Percentiles rank a stretch among this genome's conserved stretches.
These are phyloP conservation scores for Astyanax mexicanus DNA, from an alignment of 2,797 vertebrate species.

Conservation along the genomic window DNA sequence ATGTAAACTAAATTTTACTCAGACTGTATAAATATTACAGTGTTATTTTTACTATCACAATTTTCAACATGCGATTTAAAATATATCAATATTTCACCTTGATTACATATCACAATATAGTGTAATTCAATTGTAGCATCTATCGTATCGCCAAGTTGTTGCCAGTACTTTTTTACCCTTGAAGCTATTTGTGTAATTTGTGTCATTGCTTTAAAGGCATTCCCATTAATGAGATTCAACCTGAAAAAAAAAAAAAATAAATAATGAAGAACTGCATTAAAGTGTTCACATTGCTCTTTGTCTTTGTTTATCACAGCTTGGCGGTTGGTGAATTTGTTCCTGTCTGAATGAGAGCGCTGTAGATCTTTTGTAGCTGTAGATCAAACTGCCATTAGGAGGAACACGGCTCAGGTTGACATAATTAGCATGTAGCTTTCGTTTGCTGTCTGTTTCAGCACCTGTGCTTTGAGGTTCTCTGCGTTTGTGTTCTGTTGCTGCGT, in stretches of 20 bases:
- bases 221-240: background rate
- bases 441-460: constrained; percentile 32
- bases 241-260: no score
- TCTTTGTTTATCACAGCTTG: constrained; percentile 23
- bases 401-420: background rate
- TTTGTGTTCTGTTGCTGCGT: background rate
- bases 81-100: no score
- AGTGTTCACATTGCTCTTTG: background rate
- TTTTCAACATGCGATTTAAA: no score
- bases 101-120: no score
- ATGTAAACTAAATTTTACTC: no score
- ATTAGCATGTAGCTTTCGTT: constrained; percentile 36
- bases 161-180: no score
- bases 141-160: no score
- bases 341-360: constrained; percentile 53
- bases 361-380: constrained; percentile 36
- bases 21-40: no score
- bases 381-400: constrained; percentile 35
- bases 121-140: no score
- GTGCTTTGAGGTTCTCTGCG: constrained; percentile 32
- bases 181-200: background rate
- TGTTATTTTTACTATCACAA: no score
- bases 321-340: constrained; percentile 40
- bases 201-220: background rate
- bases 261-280: background rate